These are phyloP conservation scores for Eciton burchellii DNA, from an alignment of 1,140 invertebrate genomes.

Conservation along the genomic window DNA sequence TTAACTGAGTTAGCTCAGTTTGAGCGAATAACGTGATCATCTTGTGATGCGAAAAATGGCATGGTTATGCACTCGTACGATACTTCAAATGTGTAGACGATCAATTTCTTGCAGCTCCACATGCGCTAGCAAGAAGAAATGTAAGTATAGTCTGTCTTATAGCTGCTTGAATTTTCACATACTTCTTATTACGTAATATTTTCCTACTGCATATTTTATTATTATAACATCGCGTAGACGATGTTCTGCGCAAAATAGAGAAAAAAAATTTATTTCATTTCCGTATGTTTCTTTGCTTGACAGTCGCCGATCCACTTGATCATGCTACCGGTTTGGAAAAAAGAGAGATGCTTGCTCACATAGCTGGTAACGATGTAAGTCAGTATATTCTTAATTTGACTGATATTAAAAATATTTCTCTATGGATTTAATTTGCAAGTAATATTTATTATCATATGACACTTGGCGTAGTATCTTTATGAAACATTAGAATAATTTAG, in stretches of 20 bases:
- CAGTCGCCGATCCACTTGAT: conserved; percentile 94
- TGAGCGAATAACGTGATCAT: conserved; percentile 4
- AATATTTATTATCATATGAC: background rate
- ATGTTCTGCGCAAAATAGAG: background rate
- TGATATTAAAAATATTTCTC: background rate
- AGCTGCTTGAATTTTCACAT: conserved; percentile 5
- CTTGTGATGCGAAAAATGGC: conserved; percentile 85
- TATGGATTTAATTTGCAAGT: background rate
- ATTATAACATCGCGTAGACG: background rate
- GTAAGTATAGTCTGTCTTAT: conserved; percentile 10
- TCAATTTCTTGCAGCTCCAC: conserved; percentile 81
- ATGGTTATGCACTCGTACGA: conserved; percentile 86
- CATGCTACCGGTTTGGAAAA: conserved; percentile 97
- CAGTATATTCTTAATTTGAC: background rate
- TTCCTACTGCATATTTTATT: conserved; percentile 45
- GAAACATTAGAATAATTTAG: conserved; percentile 3
- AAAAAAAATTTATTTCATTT: conserved; percentile 28
- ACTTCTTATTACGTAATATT: conserved; percentile 78
- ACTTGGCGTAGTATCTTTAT: background rate
- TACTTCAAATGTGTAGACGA: conserved; percentile 84
- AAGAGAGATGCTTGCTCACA: conserved; percentile 93
- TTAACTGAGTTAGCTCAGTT: conserved; percentile 30
- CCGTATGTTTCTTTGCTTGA: conserved; percentile 79
- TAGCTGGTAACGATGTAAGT: conserved; percentile 94
- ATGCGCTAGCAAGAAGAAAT: conserved; percentile 84